Percentiles rank a stretch among this genome's conserved stretches.
Conservation (phyloP, 2,888 invertebrate genomes). For the Xestia ashworthii region DNA sequence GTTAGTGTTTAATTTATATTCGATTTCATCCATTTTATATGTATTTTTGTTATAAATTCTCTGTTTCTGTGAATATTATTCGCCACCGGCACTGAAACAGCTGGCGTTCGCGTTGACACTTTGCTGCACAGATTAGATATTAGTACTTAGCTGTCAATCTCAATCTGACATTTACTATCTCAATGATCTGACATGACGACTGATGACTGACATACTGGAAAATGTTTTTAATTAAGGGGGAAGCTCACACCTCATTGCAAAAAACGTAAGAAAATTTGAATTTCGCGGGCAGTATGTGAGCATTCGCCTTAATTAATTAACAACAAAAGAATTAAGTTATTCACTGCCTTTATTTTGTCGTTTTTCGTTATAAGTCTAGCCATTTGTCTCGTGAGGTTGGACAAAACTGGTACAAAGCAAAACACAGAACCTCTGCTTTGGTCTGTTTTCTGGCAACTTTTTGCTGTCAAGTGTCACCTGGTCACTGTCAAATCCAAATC, state of each 20-base stretch:
- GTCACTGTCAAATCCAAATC: not conserved
- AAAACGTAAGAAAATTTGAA: too few relatives aligned
- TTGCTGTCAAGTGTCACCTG: not conserved
- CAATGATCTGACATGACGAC: too few relatives aligned
- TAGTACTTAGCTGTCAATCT: not conserved
- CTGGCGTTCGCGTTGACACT: slow-evolving; percentile 6
- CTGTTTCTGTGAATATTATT: not conserved
- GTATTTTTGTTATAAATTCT: slow-evolving; percentile 5
- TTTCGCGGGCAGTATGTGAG: too few relatives aligned
- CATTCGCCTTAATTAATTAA: not conserved
- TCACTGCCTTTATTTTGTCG: not conserved
- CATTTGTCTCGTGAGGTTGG: not conserved
- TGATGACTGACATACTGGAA: too few relatives aligned
- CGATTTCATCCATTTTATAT: slow-evolving; percentile 91
- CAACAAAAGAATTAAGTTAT: not conserved
- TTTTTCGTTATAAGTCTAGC: not conserved
- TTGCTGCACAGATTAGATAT: too few relatives aligned
- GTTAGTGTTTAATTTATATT: slow-evolving; percentile 90
- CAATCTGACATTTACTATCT: not conserved
- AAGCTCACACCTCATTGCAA: too few relatives aligned
- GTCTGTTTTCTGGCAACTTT: slow-evolving; percentile 9
- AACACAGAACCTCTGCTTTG: not conserved
- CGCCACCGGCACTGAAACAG: slow-evolving; percentile 52
- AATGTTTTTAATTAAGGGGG: too few relatives aligned
- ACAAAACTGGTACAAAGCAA: too few relatives aligned